Conservation (phyloP, 2,888 invertebrate genomes). For the Protula sp. region DNA sequence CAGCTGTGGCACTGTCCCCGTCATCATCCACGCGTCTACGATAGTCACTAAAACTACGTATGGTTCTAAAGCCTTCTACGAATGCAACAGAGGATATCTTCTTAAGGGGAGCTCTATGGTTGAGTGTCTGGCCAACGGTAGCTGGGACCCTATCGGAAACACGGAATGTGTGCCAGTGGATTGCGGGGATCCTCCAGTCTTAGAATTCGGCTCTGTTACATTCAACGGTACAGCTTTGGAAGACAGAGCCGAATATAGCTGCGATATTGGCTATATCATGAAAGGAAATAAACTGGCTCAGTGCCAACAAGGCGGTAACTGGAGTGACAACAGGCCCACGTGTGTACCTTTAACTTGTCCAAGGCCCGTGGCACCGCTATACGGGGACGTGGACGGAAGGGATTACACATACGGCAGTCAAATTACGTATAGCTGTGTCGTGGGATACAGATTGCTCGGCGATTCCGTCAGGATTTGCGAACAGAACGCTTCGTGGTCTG, state of each 20-base stretch:
- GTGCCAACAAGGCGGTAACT: conserved; percentile 38
- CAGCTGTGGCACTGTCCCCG: conserved; percentile 11
- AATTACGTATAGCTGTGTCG: conserved; percentile 26
- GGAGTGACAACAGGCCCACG: conserved; percentile 34
- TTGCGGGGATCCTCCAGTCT: conserved; percentile 34
- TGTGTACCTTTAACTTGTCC: conserved; percentile 36
- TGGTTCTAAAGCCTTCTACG: conserved; percentile 18
- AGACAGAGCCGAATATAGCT: conserved; percentile 14
- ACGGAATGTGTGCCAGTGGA: conserved; percentile 27
- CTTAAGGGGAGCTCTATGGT: conserved; percentile 29
- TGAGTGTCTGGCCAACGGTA: conserved; percentile 20
- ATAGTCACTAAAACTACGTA: conserved; percentile 13
- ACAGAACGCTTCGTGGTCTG: conserved; percentile 29
- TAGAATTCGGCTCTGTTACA: conserved; percentile 17
- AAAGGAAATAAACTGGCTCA: not conserved
- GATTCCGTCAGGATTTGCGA: conserved; percentile 23
- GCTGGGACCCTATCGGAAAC: conserved; percentile 12
- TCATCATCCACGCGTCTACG: conserved; percentile 19
- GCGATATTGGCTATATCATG: conserved; percentile 6
- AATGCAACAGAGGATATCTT: conserved; percentile 29
- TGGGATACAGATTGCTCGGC: conserved; percentile 28
- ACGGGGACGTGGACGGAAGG: conserved; percentile 11
- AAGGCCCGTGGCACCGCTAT: conserved; percentile 7
- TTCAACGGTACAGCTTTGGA: conserved; percentile 9
- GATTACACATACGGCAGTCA: conserved; percentile 31